A percentile compares a stretch with the other conserved stretches of the same genome.
Evolutionary conservation across 2,797 vertebrate species (phyloP).

Genomic region (Gephyroberyx darwinii): DNA sequence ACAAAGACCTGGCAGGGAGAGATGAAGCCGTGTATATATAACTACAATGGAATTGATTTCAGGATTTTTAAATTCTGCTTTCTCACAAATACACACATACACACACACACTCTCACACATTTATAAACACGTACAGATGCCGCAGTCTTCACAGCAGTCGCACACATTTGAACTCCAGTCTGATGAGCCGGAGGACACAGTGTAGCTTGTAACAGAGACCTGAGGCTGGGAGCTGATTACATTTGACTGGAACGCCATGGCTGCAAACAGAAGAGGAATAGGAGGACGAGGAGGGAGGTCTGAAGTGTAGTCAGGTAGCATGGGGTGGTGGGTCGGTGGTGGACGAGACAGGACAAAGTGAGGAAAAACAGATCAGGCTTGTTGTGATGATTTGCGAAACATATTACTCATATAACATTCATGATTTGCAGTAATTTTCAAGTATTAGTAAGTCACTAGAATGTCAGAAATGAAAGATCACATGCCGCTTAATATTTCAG

Average conservation of each 20-base stretch:
- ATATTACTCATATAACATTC: too few species aligned
- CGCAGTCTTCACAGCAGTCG: conserved; percentile 83
- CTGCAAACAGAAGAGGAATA: conserved; percentile 45
- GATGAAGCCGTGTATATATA: background rate
- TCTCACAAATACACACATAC: background rate
- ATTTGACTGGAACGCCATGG: conserved; percentile 79
- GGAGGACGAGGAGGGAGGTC: background rate
- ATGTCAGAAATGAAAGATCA: background rate
- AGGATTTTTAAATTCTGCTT: background rate
- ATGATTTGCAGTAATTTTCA: background rate
- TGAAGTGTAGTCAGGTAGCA: background rate
- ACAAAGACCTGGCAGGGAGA: conserved; percentile 77
- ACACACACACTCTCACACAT: background rate
- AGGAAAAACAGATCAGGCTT: background rate
- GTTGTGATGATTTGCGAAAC: too few species aligned
- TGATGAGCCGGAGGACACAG: conserved; percentile 52
- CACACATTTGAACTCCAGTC: conserved; percentile 80
- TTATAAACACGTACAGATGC: conserved; percentile 77
- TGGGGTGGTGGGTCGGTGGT: background rate
- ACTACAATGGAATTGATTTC: background rate
- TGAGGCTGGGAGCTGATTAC: conserved; percentile 79
- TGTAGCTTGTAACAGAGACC: conserved; percentile 72
- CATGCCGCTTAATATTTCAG: background rate
- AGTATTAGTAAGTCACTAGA: background rate
- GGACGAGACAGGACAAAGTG: too few species aligned